Evolutionary conservation across 1,140 invertebrate genomes (phyloP).

Genomic region (Lepidurus couesii): DNA sequence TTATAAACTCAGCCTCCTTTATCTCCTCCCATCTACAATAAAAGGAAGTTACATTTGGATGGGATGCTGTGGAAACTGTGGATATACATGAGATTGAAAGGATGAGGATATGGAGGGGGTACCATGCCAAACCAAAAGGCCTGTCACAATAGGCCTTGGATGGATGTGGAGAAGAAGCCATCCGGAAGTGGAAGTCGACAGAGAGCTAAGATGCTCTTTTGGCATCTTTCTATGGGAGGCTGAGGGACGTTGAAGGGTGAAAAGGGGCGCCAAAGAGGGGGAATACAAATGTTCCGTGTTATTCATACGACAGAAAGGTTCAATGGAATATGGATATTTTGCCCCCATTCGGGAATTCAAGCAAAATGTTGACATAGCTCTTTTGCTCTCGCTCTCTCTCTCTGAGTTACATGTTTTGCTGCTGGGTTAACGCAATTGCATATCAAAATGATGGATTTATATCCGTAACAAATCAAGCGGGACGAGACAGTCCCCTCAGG

Average conservation of each 20-base stretch:
- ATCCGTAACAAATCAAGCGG: constrained; percentile 10
- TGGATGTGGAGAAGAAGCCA: constrained; percentile 8
- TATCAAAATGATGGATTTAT: constrained; percentile 15
- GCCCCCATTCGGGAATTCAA: not conserved
- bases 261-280: not conserved
- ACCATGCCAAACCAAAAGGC: not conserved
- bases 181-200: constrained; percentile 16
- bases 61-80: not conserved
- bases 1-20: constrained; percentile 15
- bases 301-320: not conserved
- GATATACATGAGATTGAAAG: constrained; percentile 22
- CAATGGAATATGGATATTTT: constrained; percentile 19
- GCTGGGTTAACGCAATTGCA: not conserved
- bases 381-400: not conserved
- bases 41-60: not conserved
- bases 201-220: not conserved
- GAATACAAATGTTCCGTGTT: constrained; percentile 4
- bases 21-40: not conserved
- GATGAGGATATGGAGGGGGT: not conserved
- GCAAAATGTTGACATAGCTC: constrained; percentile 11
- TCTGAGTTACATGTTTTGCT: not conserved
- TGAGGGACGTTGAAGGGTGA: not conserved
- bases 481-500: not conserved
- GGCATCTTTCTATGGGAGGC: not conserved
- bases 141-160: constrained; percentile 13